Evolutionary conservation across 2,888 invertebrate genomes (phyloP).

Genomic region (Apantesis nais): DNA sequence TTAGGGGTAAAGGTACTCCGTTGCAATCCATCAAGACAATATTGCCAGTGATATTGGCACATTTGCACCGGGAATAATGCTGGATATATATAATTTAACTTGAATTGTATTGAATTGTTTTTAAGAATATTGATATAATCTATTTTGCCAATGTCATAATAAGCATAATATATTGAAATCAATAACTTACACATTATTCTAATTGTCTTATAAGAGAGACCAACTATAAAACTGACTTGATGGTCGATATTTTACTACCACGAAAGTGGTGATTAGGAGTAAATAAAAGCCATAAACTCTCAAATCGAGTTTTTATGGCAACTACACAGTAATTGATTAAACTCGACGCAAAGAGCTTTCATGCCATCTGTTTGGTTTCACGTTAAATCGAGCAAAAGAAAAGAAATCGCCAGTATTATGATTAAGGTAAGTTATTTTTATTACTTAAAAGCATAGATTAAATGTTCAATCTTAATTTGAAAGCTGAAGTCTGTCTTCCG

Average conservation of each 20-base stretch:
- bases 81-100: no score
- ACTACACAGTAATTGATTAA: not conserved
- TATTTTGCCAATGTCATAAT: no score
- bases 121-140: no score
- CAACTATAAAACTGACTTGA: not conserved
- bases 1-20: no score
- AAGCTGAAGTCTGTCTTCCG: not conserved
- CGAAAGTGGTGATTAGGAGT: not conserved
- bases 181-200: not conserved
- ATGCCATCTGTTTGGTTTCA: not conserved
- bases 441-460: not conserved
- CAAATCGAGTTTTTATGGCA: not conserved
- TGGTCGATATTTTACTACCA: not conserved
- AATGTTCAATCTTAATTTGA: conserved; percentile 5
- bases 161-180: no score
- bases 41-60: no score
- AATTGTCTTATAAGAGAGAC: not conserved
- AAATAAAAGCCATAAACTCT: not conserved
- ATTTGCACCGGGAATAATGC: no score
- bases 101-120: no score
- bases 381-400: not conserved
- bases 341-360: not conserved
- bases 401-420: not conserved
- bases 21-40: no score
- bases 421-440: not conserved